phyloP scores from a whole-genome alignment of 2,888 invertebrate species.

The Cheilosia pagana region DNA sequence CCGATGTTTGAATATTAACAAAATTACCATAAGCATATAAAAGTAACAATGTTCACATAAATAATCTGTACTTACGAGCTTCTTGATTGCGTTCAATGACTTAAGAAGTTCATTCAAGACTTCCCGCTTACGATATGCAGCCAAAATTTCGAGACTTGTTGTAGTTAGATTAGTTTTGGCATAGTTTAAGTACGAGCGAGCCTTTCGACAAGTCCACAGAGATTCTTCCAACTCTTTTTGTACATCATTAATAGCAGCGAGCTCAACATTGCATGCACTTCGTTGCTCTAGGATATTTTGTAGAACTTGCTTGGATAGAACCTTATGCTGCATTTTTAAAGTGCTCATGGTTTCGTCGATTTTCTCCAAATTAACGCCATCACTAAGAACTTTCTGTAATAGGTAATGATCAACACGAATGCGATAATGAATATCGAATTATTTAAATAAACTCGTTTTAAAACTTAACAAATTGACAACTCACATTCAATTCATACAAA shows the following conservation, averaged over 20 bases:
- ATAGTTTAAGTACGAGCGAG: conserved; percentile 88
- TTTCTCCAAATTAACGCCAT: conserved; percentile 80
- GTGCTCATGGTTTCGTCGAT: conserved; percentile 81
- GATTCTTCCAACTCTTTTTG: conserved; percentile 89
- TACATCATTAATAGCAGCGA: conserved; percentile 89
- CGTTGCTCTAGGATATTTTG: conserved; percentile 97
- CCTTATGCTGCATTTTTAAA: conserved; percentile 84
- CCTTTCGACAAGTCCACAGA: conserved; percentile 88
- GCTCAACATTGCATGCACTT: conserved; percentile 92
- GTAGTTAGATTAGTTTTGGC: conserved; percentile 93
- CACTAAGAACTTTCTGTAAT: conserved; percentile 80
- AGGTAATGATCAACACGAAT: not conserved
- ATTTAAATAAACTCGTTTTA: conserved; percentile 50
- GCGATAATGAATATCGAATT: not conserved
- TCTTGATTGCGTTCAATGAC: conserved; percentile 91
- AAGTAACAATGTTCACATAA: not conserved
- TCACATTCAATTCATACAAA: conserved; percentile 81
- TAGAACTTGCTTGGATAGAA: conserved; percentile 96
- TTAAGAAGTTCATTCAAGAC: conserved; percentile 91
- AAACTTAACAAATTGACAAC: conserved; percentile 31
- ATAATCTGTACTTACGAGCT: conserved; percentile 83
- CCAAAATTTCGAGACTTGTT: conserved; percentile 93
- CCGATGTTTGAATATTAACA: no score
- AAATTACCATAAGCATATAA: no score
- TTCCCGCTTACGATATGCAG: conserved; percentile 95